phyloP scores from a whole-genome alignment of 2,888 invertebrate species.

The Sinohyriopsis cumingii region DNA sequence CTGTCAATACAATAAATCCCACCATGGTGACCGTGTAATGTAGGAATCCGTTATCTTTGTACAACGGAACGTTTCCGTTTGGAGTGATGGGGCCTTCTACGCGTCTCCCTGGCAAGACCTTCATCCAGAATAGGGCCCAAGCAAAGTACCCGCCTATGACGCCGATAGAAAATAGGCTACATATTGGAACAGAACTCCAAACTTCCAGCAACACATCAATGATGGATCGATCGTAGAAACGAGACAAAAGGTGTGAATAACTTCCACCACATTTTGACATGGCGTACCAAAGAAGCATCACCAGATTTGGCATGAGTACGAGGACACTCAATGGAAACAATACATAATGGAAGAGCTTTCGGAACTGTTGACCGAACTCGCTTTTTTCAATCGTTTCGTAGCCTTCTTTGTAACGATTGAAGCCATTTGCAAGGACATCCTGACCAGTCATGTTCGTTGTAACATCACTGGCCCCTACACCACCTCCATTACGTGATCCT shows the following conservation, averaged over 20 bases:
- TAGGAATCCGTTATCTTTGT: conserved; percentile 74
- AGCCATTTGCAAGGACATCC: conserved; percentile 47
- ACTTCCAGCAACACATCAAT: conserved; percentile 50
- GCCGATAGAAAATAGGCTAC: conserved; percentile 46
- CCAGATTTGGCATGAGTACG: conserved; percentile 54
- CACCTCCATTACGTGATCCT: no score
- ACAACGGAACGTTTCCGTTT: conserved; percentile 73
- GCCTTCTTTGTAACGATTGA: conserved; percentile 40
- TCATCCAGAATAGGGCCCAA: conserved; percentile 73
- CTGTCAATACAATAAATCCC: conserved; percentile 64
- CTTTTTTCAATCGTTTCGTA: conserved; percentile 43
- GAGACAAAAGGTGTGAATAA: conserved; percentile 38
- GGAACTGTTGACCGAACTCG: conserved; percentile 26
- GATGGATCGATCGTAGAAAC: conserved; percentile 40
- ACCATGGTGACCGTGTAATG: conserved; percentile 73
- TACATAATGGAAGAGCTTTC: conserved; percentile 45
- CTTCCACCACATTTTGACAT: conserved; percentile 58
- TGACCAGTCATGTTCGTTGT: background rate
- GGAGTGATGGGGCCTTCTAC: conserved; percentile 74
- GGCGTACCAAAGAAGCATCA: conserved; percentile 62
- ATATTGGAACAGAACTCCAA: conserved; percentile 60
- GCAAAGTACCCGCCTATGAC: conserved; percentile 61
- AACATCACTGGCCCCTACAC: no score
- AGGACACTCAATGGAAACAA: conserved; percentile 60
- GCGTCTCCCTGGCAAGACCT: conserved; percentile 70